phyloP scores from a whole-genome alignment of 2,888 invertebrate species.

The Dugesia japonica region DNA sequence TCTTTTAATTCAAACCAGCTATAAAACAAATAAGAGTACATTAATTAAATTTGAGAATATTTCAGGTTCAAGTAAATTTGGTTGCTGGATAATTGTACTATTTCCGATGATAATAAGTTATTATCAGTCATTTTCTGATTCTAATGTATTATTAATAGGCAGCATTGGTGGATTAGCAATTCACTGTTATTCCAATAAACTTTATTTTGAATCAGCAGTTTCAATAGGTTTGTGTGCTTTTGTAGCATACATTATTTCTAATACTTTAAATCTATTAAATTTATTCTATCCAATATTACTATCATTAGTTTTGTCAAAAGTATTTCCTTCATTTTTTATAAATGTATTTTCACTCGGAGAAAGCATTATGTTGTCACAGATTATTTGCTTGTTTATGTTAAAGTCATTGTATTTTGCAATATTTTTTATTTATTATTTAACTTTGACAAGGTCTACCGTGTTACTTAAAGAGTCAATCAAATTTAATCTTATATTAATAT shows the following conservation, averaged over 20 bases:
- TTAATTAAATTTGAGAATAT: background rate
- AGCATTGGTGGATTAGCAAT: background rate
- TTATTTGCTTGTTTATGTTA: background rate
- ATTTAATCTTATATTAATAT: no score
- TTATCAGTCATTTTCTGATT: background rate
- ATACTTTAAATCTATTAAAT: background rate
- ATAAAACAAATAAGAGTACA: background rate
- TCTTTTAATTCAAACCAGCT: background rate
- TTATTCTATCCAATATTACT: background rate
- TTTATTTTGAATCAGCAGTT: background rate
- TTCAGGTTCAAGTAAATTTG: background rate
- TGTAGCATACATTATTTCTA: background rate
- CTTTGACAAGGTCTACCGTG: background rate
- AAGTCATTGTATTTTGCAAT: background rate
- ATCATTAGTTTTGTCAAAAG: background rate
- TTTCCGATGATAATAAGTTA: background rate
- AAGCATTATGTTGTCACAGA: background rate
- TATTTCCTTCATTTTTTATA: background rate
- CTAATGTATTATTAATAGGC: background rate
- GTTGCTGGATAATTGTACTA: background rate
- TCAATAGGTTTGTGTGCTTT: background rate
- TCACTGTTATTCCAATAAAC: background rate
- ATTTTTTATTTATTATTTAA: background rate
- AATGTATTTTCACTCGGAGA: background rate
- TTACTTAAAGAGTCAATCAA: no score